Base-by-base conservation (phyloP, 2,797 vertebrate species). In the Morus bassanus region DNA sequence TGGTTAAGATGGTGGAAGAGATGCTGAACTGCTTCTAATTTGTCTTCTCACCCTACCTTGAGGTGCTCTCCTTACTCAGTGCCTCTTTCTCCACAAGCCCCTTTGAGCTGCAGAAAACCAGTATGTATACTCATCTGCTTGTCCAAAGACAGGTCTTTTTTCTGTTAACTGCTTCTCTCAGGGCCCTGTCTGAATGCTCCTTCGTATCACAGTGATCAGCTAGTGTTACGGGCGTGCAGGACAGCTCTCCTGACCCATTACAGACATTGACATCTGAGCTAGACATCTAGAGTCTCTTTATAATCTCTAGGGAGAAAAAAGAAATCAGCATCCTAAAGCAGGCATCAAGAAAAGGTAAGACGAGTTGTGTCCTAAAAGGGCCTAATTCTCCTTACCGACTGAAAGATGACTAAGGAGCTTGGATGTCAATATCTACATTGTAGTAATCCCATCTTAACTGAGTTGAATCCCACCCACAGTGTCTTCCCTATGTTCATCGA, bases 231-330 rank as follows among this genome's bases (percentile, higher is more conserved):
- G 37, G 22, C 31, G 27, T 0, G 3, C 35, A 88, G 65, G 43
- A 81, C 76, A 94, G 33, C 10, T 65, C 68, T 91, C 61, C 88
- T 57, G 41, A 85, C 27, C 56, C 68, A 21, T 1, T 91, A 46
- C 8, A 91, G 83, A 51, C 70, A 39, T 0, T 33, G 67, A 83
- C 84, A 92, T 94, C 81, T 88, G 30, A 93, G 75, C 60, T 88
- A 95, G 93, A 91, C 87, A 95, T 89, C 85, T 94, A 74, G 91
- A 79, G 78, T 89, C 69, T 73, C 64, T 61, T 69, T 51, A 51
- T 89, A 94, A 93, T 91, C 72, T 60, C 64, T 15, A 65, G 31
- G 57, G 45, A 94, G 43, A 48, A 91, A 73, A 89, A 82, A 25
- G 35, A 68, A 89, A 91, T 75, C 79, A 72, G 50, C 53, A 56